Base-by-base conservation (phyloP, 37 sponge, comb jelly and placozoan species). In the Oopsacas minuta region DNA sequence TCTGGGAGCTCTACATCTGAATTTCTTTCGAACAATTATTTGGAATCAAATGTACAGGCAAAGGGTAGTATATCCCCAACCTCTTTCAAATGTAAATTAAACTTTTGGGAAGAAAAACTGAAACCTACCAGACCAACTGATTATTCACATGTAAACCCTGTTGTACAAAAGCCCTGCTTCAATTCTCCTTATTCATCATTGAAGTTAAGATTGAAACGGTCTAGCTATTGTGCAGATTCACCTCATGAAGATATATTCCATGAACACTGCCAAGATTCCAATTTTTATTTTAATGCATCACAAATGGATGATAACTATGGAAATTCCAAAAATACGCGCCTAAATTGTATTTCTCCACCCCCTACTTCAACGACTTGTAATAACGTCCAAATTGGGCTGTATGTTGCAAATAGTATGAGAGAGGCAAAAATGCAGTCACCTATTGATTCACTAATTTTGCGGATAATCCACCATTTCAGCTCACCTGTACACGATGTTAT, bases 391-490 rank as follows among this genome's bases (percentile, higher is more conserved):
- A 3, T 25, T n/a, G 75, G 75, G 22, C 30, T 61, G 5, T 61
- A 20, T n/a, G 75, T 61, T 61, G 75, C 75, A 5, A 61, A 61
- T 12, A 61, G 75, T 61, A 61, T 61, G 75, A 61, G 30, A 61
- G 75, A 61, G 30, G 75, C 75, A 25, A 61, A 61, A 12, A 61
- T 61, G 75, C 75, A 61, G 7, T 25, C 30, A 7, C 75, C 75
- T 25, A 10, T 61, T 20, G 75, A 61, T 61, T 61, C 75, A 61
- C 30, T 61, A 3, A 32, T 61, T 7, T 25, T 5, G 22, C 20
- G 75, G 28, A 61, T 61, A 25, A 61, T 61, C 5, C 30, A 10
- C 7, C 22, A 32, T 5, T 61, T 61, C 22, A 34, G 28, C 28
- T 61, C 75, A 12, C 20, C 75, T n/a, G 75, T 61, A n/a, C 28